Percentiles rank a stretch among this genome's conserved stretches.
Evolutionary conservation across 2,888 invertebrate species (phyloP).

Genomic region (Tinea pellionella): DNA sequence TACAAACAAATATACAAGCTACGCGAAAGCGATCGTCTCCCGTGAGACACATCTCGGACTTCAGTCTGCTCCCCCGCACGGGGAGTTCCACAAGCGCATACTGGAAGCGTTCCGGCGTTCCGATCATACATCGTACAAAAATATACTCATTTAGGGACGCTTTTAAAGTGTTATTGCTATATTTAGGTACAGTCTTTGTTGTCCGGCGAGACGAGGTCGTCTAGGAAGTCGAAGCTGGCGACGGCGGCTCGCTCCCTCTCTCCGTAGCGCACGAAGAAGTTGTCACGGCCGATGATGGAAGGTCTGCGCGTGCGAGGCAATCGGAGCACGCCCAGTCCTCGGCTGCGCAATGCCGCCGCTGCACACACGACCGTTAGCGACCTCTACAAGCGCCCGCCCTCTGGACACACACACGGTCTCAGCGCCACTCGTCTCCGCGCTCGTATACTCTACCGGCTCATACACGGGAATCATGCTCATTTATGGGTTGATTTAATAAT

Average conservation of each 20-base stretch:
- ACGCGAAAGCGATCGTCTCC: slow-evolving; percentile 28
- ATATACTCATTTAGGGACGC: slow-evolving; percentile 8
- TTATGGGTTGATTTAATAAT: background rate
- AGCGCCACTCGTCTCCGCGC: slow-evolving; percentile 14
- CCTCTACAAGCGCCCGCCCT: slow-evolving; percentile 40
- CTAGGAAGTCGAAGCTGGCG: slow-evolving; percentile 83
- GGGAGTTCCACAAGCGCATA: background rate
- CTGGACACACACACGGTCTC: slow-evolving; percentile 24
- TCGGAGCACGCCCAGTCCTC: slow-evolving; percentile 67
- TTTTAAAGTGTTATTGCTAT: slow-evolving; percentile 13
- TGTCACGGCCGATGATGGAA: slow-evolving; percentile 80
- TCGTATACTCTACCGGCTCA: background rate
- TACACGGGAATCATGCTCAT: background rate
- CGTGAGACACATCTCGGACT: background rate
- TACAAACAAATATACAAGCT: slow-evolving; percentile 33
- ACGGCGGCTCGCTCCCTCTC: slow-evolving; percentile 82
- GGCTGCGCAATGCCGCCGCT: slow-evolving; percentile 72
- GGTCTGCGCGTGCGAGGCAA: slow-evolving; percentile 68
- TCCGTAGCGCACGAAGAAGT: slow-evolving; percentile 82
- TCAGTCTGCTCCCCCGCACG: background rate
- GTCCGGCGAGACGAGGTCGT: slow-evolving; percentile 66
- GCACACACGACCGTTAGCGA: slow-evolving; percentile 40
- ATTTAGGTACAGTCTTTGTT: slow-evolving; percentile 54
- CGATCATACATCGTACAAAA: slow-evolving; percentile 7
- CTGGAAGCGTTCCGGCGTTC: slow-evolving; percentile 2